A percentile compares a stretch with the other conserved stretches of the same genome.
These are phyloP conservation scores for Macquaria ambigua DNA, from an alignment of 2,113 vertebrate species.

Conservation along the genomic window DNA sequence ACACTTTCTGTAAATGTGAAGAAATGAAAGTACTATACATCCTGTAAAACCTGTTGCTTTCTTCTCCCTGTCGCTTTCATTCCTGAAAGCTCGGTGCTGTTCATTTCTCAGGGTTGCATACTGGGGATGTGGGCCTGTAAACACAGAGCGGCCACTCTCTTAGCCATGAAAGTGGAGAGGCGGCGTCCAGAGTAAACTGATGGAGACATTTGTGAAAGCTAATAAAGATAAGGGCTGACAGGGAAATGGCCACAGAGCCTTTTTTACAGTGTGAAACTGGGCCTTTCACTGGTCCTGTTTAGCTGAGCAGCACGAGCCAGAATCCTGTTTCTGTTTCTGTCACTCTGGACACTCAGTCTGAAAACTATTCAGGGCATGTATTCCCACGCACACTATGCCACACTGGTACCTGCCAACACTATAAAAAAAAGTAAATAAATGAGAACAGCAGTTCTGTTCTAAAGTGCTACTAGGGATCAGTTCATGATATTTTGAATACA, in stretches of 20 bases:
- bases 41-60: slow-evolving; percentile 31
- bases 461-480: neutral
- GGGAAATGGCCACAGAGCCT: slow-evolving; percentile 68
- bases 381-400: slow-evolving; percentile 4
- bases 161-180: slow-evolving; percentile 87
- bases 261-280: slow-evolving; percentile 68
- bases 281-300: slow-evolving; percentile 74
- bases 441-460: neutral
- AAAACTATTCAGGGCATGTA: slow-evolving; percentile 65
- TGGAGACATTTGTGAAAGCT: slow-evolving; percentile 90
- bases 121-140: slow-evolving; percentile 74
- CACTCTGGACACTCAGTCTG: slow-evolving; percentile 67
- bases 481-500: neutral
- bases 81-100: neutral
- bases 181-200: slow-evolving; percentile 84
- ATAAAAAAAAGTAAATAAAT: neutral
- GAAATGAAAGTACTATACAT: neutral
- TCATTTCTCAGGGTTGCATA: slow-evolving; percentile 32
- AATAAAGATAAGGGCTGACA: slow-evolving; percentile 94
- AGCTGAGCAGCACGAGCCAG: slow-evolving; percentile 64
- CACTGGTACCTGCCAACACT: neutral
- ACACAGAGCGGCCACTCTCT: slow-evolving; percentile 86
- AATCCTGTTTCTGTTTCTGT: slow-evolving; percentile 69
- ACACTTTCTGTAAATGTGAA: too few relatives aligned
- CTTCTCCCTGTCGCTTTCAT: slow-evolving; percentile 4